Base-by-base conservation (phyloP, 2,797 vertebrate species). In the Pangasius macronema region DNA sequence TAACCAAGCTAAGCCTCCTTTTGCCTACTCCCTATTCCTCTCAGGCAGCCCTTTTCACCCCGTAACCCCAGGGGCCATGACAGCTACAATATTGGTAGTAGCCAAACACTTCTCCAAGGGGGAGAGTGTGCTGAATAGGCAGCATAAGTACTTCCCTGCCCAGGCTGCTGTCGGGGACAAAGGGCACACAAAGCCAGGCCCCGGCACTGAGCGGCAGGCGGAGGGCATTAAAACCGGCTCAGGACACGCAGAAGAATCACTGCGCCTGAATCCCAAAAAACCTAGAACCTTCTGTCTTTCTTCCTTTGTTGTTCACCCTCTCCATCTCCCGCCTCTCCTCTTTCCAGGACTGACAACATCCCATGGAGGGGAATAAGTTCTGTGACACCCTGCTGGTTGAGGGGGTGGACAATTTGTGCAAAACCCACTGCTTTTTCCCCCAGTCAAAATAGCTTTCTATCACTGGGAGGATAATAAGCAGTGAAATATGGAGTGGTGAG, bases 71-170 rank as follows among this genome's bases (percentile, higher is more conserved):
- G 92, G 91, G 91, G 92, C 90, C 87, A 72, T 91, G 92, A 92
- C 90, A 91, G 92, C 89, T 91, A 92, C 92, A 92, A 92, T 92
- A 91, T 91, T 92, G 92, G 91, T 91, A 90, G 91, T 90, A 91
- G 91, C 91, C 91, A 92, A 93, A 92, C 90, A 90, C 86, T 91
- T 89, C 88, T 92, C 83, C 57, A 42, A 84, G 87, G 59, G 83
- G 88, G 83, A 84, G 79, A 76, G 57, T 24, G 24, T 55, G 83
- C 33, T 91, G 92, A 92, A 92, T 89, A 90, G 91, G 87, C 42
- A 87, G 90, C 72, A 79, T 89, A 91, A 91, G 90, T 90, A 87
- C 88, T 92, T 92, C 89, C 89, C 89, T 91, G 88, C 90, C 88
- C 88, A 73, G 90, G 73, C 87, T 85, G 82, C 87, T 72, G 89